Percentiles rank a stretch among this genome's conserved stretches.
These are phyloP conservation scores for Macroglossus sobrinus DNA, from an alignment of 2,113 vertebrate species.

Conservation along the genomic window DNA sequence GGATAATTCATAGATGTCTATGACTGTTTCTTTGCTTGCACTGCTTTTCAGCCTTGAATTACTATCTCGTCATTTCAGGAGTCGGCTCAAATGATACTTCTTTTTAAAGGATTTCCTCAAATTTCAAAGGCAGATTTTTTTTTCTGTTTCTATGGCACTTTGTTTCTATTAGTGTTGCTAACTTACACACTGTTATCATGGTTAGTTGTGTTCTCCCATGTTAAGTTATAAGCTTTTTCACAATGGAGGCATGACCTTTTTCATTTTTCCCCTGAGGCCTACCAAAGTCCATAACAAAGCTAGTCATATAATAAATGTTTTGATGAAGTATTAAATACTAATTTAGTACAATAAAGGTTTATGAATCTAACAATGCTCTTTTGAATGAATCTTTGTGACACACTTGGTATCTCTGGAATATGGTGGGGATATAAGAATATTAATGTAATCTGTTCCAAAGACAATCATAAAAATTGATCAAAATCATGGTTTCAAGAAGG, in stretches of 20 bases:
- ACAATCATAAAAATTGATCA: conserved; percentile 17
- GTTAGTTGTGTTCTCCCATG: neutral
- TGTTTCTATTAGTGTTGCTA: neutral
- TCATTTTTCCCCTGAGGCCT: neutral
- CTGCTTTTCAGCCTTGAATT: neutral
- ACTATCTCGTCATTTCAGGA: neutral
- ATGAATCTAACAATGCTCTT: conserved; percentile 13
- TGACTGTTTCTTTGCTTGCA: neutral
- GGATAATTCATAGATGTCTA: neutral
- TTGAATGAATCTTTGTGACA: conserved; percentile 11
- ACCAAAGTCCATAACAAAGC: neutral
- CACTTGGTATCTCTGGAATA: neutral
- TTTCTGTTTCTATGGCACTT: neutral
- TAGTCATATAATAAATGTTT: conserved; percentile 28
- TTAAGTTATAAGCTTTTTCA: neutral
- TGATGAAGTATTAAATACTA: conserved; percentile 21
- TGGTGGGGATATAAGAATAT: conserved; percentile 39
- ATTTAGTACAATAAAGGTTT: conserved; percentile 27
- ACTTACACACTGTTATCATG: neutral
- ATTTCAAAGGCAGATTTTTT: neutral
- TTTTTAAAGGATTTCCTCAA: neutral
- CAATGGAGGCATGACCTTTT: neutral
- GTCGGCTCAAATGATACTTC: neutral
- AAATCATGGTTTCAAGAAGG: neutral
- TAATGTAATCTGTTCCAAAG: neutral